Evolutionary conservation across 2,797 vertebrate genomes (phyloP).

Genomic region (Clarias platycephalus): DNA sequence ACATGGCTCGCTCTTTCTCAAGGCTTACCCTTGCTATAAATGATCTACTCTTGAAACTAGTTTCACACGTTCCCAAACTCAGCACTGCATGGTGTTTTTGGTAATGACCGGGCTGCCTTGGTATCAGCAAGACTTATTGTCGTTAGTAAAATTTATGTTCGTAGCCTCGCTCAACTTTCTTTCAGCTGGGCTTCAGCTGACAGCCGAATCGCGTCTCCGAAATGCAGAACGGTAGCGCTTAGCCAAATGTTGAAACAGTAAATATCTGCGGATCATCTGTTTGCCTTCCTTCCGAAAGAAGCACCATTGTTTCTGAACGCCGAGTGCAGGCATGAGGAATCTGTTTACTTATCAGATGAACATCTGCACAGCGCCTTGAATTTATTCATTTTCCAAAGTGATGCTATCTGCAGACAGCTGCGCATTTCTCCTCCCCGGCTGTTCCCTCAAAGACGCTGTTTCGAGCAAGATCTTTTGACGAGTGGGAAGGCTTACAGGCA

Average conservation of each 20-base stretch:
- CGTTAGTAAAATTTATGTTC: background rate
- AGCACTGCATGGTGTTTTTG: background rate
- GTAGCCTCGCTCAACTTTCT: background rate
- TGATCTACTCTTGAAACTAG: background rate
- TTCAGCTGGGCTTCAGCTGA: constrained; percentile 12
- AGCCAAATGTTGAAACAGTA: constrained; percentile 53
- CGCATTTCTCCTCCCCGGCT: constrained; percentile 41
- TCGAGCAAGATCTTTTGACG: constrained; percentile 58
- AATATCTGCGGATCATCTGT: constrained; percentile 53
- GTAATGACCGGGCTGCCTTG: background rate
- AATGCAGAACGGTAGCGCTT: constrained; percentile 28
- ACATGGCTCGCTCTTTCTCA: background rate
- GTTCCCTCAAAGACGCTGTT: constrained; percentile 50
- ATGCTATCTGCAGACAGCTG: constrained; percentile 61
- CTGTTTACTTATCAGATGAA: constrained; percentile 59
- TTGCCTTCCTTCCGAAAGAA: constrained; percentile 56
- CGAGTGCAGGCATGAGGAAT: constrained; percentile 31
- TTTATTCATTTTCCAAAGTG: constrained; percentile 50
- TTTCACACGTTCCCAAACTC: background rate
- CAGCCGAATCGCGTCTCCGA: constrained; percentile 18
- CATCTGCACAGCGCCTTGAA: constrained; percentile 63
- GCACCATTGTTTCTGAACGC: constrained; percentile 53
- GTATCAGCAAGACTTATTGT: background rate
- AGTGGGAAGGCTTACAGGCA: constrained; percentile 58
- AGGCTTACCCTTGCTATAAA: background rate